A percentile compares a stretch with the other conserved stretches of the same genome.
phyloP scores from a whole-genome alignment of 1,140 invertebrate species.

The Ericerus pela region DNA sequence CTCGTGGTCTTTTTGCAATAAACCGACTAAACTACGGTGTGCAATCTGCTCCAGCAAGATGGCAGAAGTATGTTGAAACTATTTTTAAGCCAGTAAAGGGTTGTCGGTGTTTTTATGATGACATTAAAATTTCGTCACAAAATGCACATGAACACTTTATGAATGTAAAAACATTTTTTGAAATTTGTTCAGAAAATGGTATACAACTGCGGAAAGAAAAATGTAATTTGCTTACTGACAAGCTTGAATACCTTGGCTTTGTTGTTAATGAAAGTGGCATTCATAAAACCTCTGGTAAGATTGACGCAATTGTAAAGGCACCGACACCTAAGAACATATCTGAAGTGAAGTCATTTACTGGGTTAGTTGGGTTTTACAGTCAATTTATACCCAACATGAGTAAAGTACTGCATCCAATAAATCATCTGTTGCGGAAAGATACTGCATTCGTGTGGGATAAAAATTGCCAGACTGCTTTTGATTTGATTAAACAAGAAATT shows the following conservation, averaged over 20 bases:
- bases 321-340: slow-evolving; percentile 20
- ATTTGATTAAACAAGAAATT: slow-evolving; percentile 16
- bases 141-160: not conserved
- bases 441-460: slow-evolving; percentile 8
- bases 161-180: slow-evolving; percentile 3
- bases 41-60: slow-evolving; percentile 22
- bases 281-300: not conserved
- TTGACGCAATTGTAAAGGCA: not conserved
- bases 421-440: slow-evolving; percentile 1
- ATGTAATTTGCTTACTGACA: slow-evolving; percentile 2
- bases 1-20: slow-evolving; percentile 24
- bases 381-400: slow-evolving; percentile 13
- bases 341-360: slow-evolving; percentile 17
- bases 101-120: slow-evolving; percentile 15
- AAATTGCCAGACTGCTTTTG: slow-evolving; percentile 17
- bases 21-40: slow-evolving; percentile 26
- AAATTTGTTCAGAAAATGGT: not conserved
- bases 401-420: slow-evolving; percentile 1
- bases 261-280: not conserved
- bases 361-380: slow-evolving; percentile 13
- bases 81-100: not conserved
- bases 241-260: slow-evolving; percentile 1
- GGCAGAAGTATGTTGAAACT: slow-evolving; percentile 26
- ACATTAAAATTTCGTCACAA: slow-evolving; percentile 4
- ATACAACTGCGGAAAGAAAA: not conserved